phyloP scores from a whole-genome alignment of 2,888 invertebrate genomes.

The Pantelozetes paolii region DNA sequence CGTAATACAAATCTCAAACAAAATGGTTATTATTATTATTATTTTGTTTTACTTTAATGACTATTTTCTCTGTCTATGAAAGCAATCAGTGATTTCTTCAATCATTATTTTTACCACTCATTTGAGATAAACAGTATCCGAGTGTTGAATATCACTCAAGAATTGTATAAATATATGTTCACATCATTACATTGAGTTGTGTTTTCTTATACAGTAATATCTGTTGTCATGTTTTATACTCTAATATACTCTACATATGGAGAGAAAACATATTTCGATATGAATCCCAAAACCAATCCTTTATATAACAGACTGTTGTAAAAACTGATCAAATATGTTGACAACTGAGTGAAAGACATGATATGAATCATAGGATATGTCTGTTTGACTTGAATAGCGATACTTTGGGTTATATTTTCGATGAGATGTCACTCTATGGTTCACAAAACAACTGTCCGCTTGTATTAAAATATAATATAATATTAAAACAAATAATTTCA shows the following conservation, averaged over 20 bases:
- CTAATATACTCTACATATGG: not conserved
- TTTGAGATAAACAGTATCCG: not conserved
- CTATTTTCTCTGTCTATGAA: no score
- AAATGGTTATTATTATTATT: no score
- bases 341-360: not conserved
- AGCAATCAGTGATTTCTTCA: no score
- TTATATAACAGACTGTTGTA: not conserved
- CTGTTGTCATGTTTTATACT: not conserved
- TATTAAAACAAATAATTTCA: no score
- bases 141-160: not conserved
- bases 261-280: not conserved
- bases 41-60: no score
- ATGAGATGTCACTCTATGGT: not conserved
- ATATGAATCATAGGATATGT: slow-evolving; percentile 15
- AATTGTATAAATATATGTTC: not conserved
- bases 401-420: not conserved
- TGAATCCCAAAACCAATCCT: not conserved
- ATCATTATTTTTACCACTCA: not conserved
- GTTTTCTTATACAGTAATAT: not conserved
- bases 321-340: slow-evolving; percentile 8
- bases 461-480: no score
- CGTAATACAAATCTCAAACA: no score
- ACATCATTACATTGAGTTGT: not conserved
- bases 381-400: not conserved
- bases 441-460: not conserved